These are phyloP conservation scores for Cynopterus sphinx DNA, from an alignment of 2,797 vertebrate species.

Conservation along the genomic window DNA sequence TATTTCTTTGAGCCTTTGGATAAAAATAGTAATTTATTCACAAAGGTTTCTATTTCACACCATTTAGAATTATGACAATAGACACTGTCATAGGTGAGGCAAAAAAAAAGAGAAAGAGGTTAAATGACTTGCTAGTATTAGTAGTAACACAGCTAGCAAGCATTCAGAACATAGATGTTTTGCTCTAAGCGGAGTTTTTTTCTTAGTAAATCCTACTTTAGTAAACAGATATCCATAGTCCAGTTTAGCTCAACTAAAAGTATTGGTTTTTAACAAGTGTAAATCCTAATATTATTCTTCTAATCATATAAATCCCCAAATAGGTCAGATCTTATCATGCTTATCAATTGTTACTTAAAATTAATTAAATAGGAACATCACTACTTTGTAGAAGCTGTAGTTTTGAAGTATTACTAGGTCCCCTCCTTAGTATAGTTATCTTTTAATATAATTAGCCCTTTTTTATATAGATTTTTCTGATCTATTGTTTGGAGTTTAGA, in stretches of 20 bases:
- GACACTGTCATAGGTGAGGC: neutral
- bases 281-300: neutral
- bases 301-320: constrained; percentile 1
- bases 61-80: constrained; percentile 20
- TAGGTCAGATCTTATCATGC: constrained; percentile 13
- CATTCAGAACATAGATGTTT: constrained; percentile 31
- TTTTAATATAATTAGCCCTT: neutral
- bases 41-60: neutral
- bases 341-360: constrained; percentile 36
- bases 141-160: neutral
- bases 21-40: constrained; percentile 34
- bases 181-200: neutral
- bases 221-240: neutral
- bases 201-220: constrained; percentile 17
- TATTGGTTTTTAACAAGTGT: constrained; percentile 5
- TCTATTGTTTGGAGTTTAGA: neutral
- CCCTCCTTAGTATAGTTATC: constrained; percentile 6
- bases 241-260: constrained; percentile 21
- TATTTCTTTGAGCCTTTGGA: neutral
- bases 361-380: neutral
- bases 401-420: constrained; percentile 31
- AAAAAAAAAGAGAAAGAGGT: neutral
- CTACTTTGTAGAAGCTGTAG: constrained; percentile 14
- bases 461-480: constrained; percentile 29
- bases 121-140: constrained; percentile 17